These are phyloP conservation scores for Mya arenaria DNA, from an alignment of 1,140 invertebrate genomes.

Conservation along the genomic window DNA sequence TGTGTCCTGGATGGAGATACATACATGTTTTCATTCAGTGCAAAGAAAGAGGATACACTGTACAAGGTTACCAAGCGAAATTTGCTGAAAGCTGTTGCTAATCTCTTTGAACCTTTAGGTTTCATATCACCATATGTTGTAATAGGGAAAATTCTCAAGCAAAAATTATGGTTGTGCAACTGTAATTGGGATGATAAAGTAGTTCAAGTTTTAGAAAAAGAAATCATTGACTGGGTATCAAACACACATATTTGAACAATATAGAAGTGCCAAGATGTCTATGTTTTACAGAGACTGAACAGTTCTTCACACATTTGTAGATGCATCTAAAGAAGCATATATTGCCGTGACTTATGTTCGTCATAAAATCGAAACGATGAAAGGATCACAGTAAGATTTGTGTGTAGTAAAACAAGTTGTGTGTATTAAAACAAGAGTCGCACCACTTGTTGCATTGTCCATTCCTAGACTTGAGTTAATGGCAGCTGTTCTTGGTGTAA, in stretches of 20 bases:
- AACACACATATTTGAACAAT: background rate
- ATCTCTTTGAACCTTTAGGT: constrained; percentile 15
- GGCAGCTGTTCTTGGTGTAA: background rate
- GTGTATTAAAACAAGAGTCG: too few relatives aligned
- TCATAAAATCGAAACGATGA: too few relatives aligned
- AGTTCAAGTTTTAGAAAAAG: background rate
- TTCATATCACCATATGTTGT: constrained; percentile 7
- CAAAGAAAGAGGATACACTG: too few relatives aligned
- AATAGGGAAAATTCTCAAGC: constrained; percentile 1
- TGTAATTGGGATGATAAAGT: constrained; percentile 21
- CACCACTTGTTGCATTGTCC: background rate
- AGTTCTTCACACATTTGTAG: too few relatives aligned
- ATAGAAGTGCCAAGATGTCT: background rate
- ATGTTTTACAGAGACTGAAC: background rate
- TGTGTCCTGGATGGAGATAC: too few relatives aligned
- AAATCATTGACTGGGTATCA: background rate
- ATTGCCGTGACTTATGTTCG: too few relatives aligned
- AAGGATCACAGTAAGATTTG: constrained; percentile 4
- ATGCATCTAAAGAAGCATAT: too few relatives aligned
- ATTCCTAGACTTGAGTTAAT: background rate
- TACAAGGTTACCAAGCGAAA: constrained; percentile 4
- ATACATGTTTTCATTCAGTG: too few relatives aligned
- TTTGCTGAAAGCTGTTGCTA: background rate
- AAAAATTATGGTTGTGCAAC: background rate
- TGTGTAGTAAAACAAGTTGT: constrained; percentile 11